Conservation (phyloP, 2,888 invertebrate species). For the Diaprepes abbreviatus region DNA sequence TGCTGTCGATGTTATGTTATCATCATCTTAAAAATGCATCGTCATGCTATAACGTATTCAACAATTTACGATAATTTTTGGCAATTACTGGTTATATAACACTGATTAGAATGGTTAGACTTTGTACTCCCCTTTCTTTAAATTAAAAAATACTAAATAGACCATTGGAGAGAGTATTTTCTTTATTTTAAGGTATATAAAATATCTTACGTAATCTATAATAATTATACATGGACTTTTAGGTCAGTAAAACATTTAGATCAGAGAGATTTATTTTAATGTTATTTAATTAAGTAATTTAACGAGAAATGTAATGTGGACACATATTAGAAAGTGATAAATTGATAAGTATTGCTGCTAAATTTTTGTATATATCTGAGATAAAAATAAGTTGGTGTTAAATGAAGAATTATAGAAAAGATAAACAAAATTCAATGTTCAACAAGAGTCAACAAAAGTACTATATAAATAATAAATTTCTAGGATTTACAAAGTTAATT, state of each 20-base stretch:
- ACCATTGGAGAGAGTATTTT: neutral
- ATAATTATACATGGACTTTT: neutral
- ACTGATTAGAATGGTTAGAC: neutral
- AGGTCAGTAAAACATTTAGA: neutral
- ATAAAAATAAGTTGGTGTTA: neutral
- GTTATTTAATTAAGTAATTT: slow-evolving; percentile 9
- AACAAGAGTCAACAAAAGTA: too few species aligned
- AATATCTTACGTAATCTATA: neutral
- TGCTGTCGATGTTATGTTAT: neutral
- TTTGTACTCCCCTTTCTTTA: neutral
- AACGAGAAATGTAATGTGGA: neutral
- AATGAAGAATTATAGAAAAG: neutral
- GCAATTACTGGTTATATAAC: neutral
- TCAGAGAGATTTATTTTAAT: neutral
- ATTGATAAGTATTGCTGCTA: neutral
- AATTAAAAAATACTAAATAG: neutral
- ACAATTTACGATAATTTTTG: neutral
- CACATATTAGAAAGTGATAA: slow-evolving; percentile 1
- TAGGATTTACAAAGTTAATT: too few species aligned
- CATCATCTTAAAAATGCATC: neutral
- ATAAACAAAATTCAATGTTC: too few species aligned
- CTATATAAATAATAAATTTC: too few species aligned
- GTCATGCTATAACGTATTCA: neutral
- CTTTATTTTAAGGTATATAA: neutral
- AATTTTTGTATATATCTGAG: neutral